phyloP scores from a whole-genome alignment of 2,797 vertebrate species.

The Phrynocephalus vlangalii region DNA sequence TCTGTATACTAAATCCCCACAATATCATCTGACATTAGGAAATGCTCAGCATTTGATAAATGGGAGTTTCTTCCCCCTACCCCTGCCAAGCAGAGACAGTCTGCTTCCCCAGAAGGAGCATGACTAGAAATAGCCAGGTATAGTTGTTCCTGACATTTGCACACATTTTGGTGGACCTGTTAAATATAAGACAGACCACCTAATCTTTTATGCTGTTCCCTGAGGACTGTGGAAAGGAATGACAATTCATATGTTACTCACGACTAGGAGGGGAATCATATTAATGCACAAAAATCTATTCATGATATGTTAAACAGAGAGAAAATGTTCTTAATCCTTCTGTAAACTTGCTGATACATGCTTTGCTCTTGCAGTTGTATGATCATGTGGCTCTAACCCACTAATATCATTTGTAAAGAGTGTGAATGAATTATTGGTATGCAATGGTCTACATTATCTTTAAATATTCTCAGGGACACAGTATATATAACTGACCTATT shows the following conservation, averaged over 20 bases:
- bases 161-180: neutral
- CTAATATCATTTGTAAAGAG: neutral
- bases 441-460: neutral
- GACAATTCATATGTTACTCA: neutral
- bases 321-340: neutral
- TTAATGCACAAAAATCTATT: neutral
- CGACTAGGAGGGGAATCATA: neutral
- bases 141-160: neutral
- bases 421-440: neutral
- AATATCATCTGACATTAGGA: slow-evolving; percentile 27
- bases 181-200: neutral
- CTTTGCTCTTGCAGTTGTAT: neutral
- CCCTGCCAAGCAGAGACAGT: slow-evolving; percentile 4
- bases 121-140: slow-evolving; percentile 11
- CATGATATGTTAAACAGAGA: slow-evolving; percentile 3
- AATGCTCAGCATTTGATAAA: slow-evolving; percentile 44
- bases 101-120: slow-evolving; percentile 24
- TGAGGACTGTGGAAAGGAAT: neutral
- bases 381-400: neutral
- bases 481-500: neutral
- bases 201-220: neutral
- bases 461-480: neutral
- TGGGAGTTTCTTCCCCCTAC: neutral
- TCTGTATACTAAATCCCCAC: slow-evolving; percentile 18
- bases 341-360: slow-evolving; percentile 1